Evolutionary conservation across 1,140 invertebrate genomes (phyloP), one percentile per base, ranked within the genome.

Genomic region (Argopecten irradians): DNA sequence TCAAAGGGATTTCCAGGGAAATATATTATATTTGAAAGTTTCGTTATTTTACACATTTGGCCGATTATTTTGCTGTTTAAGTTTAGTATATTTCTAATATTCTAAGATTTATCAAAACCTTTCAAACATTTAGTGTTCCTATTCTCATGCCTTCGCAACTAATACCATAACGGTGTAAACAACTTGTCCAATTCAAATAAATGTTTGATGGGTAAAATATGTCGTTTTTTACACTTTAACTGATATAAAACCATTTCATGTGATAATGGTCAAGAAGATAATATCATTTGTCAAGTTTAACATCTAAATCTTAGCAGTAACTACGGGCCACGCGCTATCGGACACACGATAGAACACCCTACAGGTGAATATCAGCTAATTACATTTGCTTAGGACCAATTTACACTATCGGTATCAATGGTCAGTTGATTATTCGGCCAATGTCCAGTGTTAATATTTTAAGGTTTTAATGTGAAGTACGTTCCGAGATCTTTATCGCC

Each of bases 381-480:
- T 71, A 16, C 55, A 71, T 71, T 71, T 71, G n/a, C 22, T 71
- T 28, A 22, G n/a, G 55, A 71, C 55, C 55, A 71, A 71, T 71
- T 71, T 71, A 71, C 55, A 71, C 55, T 28, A 71, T 28, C 55
- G 55, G 55, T 71, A 71, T 71, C 55, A 71, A 71, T 71, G 22
- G 55, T 71, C 55, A 71, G 55, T 71, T 71, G 55, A 71, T 71
- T 71, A 71, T 71, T 71, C 55, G 55, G 55, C 55, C 55, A 71
- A n/a, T 71, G 55, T 28, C 55, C 55, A 71, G 55, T 71, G 55
- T 71, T 71, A 71, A 71, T 71, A 71, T 71, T 71, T 71, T 71
- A 71, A 71, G 55, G 55, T 71, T 71, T 71, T 71, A 71, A 71
- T 71, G 55, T n/a, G 55, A 71, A 71, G 55, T 28, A 71, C 55